Evolutionary conservation across 2,888 invertebrate species (phyloP), one percentile per base, ranked within the genome.

Genomic region (Leptopilina syphax): DNA sequence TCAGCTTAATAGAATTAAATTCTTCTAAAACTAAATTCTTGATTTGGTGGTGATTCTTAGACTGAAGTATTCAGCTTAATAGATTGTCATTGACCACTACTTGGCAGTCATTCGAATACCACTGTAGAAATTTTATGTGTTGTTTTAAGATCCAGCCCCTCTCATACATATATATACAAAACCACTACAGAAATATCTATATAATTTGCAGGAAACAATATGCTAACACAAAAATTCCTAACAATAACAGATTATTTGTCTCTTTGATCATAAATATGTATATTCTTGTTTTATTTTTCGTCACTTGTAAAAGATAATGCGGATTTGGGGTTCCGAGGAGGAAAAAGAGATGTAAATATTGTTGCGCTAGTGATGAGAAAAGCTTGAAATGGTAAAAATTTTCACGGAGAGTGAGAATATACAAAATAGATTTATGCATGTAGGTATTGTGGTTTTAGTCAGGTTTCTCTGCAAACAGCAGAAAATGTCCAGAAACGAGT

Each of bases 401-500:
- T 50, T 18, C 6, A 27, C 68, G 0, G 63, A 70, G 18, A 50
- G 68, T 50, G 50, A 12, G 27, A 24, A 70, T 70, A 10, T 50
- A 24, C 27, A 70, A 70, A 70, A 50, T 24, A 70, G 13, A 70
- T 54, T 27, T 70, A 70, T 50, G 27, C 18, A 4, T 18, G 18
- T 18, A 68, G 50, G 66, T 67, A 27, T 50, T 54, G 27, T 70
- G 50, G 50, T 70, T 50, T 24, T 13, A 50, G 68, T 70, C 68
- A 7, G 24, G 83, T 82, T 83, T 84, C 84, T 86, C 84, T 78
- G 82, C 76, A 80, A 78, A 80, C 79, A 78, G 78, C 78, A 80
- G 86, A 81, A 44, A 87, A 84, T 85, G 82, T 84, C 82, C 63
- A 81, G 80, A 81, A 83, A 83, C 66, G 80, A 84, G 79, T 79